A percentile compares a stretch with the other conserved stretches of the same genome.
Conservation (phyloP, 2,113 vertebrate species). For the Lampris incognitus region DNA sequence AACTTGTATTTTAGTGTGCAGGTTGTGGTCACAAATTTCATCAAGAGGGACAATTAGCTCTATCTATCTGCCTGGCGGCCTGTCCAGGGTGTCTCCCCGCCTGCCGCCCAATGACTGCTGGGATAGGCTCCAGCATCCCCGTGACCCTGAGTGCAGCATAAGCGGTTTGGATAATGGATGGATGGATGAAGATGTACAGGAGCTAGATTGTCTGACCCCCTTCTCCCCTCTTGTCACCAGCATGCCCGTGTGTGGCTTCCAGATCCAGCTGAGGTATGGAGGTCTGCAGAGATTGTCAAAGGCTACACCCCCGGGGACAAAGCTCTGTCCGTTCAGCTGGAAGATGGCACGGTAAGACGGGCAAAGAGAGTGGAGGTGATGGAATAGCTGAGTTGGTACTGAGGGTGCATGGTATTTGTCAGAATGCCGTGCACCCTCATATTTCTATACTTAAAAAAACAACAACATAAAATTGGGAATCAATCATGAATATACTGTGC, state of each 20-base stretch:
- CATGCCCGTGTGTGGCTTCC: conserved; percentile 95
- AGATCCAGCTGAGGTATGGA: conserved; percentile 93
- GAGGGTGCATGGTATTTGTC: conserved; percentile 28
- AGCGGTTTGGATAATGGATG: too few species aligned
- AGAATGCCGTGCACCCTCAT: background rate
- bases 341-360: conserved; percentile 89
- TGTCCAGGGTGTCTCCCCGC: too few species aligned
- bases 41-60: too few species aligned
- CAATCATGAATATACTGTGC: conserved; percentile 26
- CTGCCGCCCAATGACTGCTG: too few species aligned
- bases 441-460: conserved; percentile 18
- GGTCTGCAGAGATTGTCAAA: conserved; percentile 90
- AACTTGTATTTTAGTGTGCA: too few species aligned
- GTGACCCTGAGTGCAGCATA: too few species aligned
- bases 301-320: conserved; percentile 90
- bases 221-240: conserved; percentile 75
- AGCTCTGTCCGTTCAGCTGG: conserved; percentile 88
- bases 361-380: background rate
- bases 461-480: conserved; percentile 14
- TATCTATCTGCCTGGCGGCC: too few species aligned
- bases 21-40: too few species aligned
- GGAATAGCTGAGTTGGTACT: conserved; percentile 35
- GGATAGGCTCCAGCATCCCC: too few species aligned
- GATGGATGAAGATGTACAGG: too few species aligned
- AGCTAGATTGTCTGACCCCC: conserved; percentile 18